Base-by-base conservation (phyloP, 2,113 vertebrate species). In the Archocentrus centrarchus region DNA sequence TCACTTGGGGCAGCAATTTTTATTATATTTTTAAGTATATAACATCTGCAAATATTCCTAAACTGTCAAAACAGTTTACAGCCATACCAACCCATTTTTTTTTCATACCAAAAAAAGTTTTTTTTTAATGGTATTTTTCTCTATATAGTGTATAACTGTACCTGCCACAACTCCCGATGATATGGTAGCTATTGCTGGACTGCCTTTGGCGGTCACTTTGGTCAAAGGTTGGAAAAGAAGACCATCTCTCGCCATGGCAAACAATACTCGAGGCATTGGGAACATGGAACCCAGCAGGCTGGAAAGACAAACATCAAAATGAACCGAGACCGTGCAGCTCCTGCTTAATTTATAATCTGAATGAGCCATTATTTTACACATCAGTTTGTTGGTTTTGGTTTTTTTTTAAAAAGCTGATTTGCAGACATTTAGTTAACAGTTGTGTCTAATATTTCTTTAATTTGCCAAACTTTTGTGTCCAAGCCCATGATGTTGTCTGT, bases 271-370 rank as follows among this genome's bases (percentile, higher is more conserved):
- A 41, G 97, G 97, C 97, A 98, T 97, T 0, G 97, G 97, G 82
- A 98, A 97, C 97, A 97, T 97, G 73, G 96, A 95, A 4, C 97
- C 97, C 84, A 98, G 88, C n/a, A 97, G 96, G 80, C 97, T 98
- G 88, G 35, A 88, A 57, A 91, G 22, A 76, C 11, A 63, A 68
- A 84, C 13, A 55, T 32, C 24, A 32, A 32, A 30, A 70, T 53
- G 3, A 70, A 70, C 6, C 47, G 17, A 47, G 41, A 2, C 41
- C 4, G 41, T 44, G 11, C 41, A 44, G 11, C 24, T 39, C 24
- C 63, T 5, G 2, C 15, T 11, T 50, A 50, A 68, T 68, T 27
- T 68, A 15, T 68, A 11, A 27, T 11, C 41, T 68, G 44, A 68
- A 47, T 11, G 39, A 41, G 10, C 11, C 11, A 41, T 41, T 50